Conservation (phyloP, 1,140 invertebrate species). For the Lycorma delicatula region DNA sequence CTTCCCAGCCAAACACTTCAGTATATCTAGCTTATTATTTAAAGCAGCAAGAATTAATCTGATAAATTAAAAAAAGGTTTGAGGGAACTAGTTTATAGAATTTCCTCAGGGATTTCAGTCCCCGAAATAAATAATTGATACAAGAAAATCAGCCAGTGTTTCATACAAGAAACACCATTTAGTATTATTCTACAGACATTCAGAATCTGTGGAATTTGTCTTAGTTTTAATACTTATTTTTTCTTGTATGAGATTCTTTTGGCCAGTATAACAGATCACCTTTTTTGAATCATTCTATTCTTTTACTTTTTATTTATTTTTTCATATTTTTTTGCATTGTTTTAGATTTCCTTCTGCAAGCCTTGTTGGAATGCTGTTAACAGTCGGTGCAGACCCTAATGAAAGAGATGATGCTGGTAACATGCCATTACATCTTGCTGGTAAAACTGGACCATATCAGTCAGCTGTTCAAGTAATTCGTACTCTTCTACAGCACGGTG, state of each 20-base stretch:
- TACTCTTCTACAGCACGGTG: conserved; percentile 63
- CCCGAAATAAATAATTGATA: too few relatives aligned
- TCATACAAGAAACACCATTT: too few relatives aligned
- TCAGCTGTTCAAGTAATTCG: conserved; percentile 52
- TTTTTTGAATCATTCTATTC: background rate
- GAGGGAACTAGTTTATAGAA: too few relatives aligned
- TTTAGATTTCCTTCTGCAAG: conserved; percentile 48
- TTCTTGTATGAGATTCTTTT: background rate
- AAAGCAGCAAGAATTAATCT: too few relatives aligned
- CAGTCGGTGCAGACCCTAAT: conserved; percentile 73
- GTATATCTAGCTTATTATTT: too few relatives aligned
- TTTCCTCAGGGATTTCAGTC: too few relatives aligned
- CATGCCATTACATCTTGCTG: conserved; percentile 64
- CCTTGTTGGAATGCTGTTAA: conserved; percentile 66
- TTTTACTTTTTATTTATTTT: background rate
- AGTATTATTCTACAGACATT: background rate
- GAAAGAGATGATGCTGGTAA: conserved; percentile 67
- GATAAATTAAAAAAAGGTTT: too few relatives aligned
- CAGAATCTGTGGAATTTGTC: background rate
- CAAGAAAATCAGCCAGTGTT: too few relatives aligned
- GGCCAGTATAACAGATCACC: background rate
- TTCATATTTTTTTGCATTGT: background rate
- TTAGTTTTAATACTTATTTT: too few relatives aligned
- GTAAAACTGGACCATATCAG: conserved; percentile 45
- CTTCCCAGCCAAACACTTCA: too few relatives aligned